Percentiles rank a stretch among this genome's conserved stretches.
phyloP scores from a whole-genome alignment of 35 echinoderm and acorn worm species.

The Lytechinus pictus region DNA sequence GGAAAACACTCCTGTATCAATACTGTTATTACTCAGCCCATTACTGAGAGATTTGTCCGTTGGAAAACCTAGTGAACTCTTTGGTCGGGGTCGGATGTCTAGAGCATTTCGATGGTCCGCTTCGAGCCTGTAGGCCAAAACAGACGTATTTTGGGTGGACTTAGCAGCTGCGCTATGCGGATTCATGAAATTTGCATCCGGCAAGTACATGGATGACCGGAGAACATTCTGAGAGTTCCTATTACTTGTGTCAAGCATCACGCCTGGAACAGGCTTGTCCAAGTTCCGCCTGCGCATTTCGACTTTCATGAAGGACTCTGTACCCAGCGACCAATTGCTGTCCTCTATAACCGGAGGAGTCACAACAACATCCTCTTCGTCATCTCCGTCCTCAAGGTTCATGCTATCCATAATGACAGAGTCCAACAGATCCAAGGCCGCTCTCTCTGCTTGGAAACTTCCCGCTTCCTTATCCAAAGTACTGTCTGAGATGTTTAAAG shows the following conservation, averaged over 20 bases:
- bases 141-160: not conserved
- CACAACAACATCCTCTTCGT: not conserved
- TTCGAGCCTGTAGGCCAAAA: slow-evolving; percentile 19
- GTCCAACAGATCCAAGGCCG: slow-evolving; percentile 83
- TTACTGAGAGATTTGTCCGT: slow-evolving; percentile 32
- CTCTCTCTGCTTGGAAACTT: slow-evolving; percentile 56
- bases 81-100: not conserved
- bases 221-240: not conserved
- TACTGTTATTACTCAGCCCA: slow-evolving; percentile 45
- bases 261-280: slow-evolving; percentile 66
- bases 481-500: not conserved
- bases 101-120: not conserved
- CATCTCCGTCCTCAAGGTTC: slow-evolving; percentile 67
- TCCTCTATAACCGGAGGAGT: not conserved
- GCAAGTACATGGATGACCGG: slow-evolving; percentile 36
- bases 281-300: slow-evolving; percentile 26
- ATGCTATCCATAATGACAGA: slow-evolving; percentile 88
- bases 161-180: slow-evolving; percentile 39
- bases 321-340: slow-evolving; percentile 56
- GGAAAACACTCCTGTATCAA: slow-evolving; percentile 53
- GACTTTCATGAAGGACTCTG: slow-evolving; percentile 21
- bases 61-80: not conserved
- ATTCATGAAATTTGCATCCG: slow-evolving; percentile 40
- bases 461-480: not conserved
- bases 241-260: slow-evolving; percentile 38